A percentile compares a stretch with the other conserved stretches of the same genome.
These are phyloP conservation scores for Cerastoderma edule DNA, from an alignment of 2,888 invertebrate genomes.

Conservation along the genomic window DNA sequence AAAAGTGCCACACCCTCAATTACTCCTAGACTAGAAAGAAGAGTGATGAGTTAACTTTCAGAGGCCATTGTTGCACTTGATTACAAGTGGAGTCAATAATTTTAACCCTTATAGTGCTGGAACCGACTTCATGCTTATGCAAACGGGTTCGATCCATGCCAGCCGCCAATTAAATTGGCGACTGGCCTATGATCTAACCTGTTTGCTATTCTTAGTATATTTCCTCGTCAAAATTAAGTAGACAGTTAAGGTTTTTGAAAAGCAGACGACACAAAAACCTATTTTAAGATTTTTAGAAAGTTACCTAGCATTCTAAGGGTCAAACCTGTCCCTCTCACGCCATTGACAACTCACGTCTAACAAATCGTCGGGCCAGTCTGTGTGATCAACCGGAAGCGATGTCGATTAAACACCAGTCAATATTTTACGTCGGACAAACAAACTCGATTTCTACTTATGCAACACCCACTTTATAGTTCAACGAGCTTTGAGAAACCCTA, in stretches of 20 bases:
- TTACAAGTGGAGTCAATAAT: constrained; percentile 9
- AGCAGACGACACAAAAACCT: too few relatives aligned
- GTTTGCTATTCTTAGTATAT: too few relatives aligned
- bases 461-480: constrained; percentile 53
- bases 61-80: constrained; percentile 9
- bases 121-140: too few relatives aligned
- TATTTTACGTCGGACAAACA: constrained; percentile 50
- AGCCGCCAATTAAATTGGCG: too few relatives aligned
- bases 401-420: constrained; percentile 48
- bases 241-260: too few relatives aligned
- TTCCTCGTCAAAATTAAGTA: too few relatives aligned
- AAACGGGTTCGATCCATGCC: too few relatives aligned
- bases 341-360: constrained; percentile 15
- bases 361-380: constrained; percentile 39
- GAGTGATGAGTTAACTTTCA: constrained; percentile 7
- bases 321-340: constrained; percentile 5
- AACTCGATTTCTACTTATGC: constrained; percentile 47
- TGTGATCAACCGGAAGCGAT: constrained; percentile 49
- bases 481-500: constrained; percentile 18
- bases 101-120: too few relatives aligned
- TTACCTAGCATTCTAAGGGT: not conserved
- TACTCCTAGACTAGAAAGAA: too few relatives aligned
- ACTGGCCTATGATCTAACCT: too few relatives aligned
- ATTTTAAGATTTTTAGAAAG: not conserved
- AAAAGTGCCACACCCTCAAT: too few relatives aligned